These are phyloP conservation scores for Corynorhinus townsendii DNA, from an alignment of 2,113 vertebrate genomes.

Conservation along the genomic window DNA sequence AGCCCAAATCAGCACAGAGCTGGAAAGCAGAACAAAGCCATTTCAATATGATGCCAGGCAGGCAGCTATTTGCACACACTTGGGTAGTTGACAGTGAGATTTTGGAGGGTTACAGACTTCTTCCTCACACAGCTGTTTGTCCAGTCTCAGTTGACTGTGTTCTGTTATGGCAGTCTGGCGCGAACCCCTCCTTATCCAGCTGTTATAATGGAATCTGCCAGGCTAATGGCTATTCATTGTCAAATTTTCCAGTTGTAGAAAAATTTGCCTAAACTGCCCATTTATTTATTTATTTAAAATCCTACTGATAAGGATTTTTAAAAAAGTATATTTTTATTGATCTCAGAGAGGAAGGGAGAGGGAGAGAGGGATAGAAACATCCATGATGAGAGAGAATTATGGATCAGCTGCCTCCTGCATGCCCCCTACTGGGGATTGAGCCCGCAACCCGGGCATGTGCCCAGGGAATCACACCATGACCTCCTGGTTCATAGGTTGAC, in stretches of 20 bases:
- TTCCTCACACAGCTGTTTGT: neutral
- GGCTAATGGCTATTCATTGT: neutral
- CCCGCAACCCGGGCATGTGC: no score
- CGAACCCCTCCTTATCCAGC: neutral
- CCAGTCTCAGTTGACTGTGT: neutral
- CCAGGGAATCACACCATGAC: no score
- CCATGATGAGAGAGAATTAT: no score
- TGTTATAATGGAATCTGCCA: neutral
- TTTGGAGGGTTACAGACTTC: neutral
- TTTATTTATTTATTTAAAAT: neutral
- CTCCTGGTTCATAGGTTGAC: no score
- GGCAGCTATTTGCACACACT: neutral
- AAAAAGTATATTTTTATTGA: no score
- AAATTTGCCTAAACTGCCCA: neutral
- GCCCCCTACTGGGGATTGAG: no score
- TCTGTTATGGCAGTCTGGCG: neutral
- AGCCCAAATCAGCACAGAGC: neutral
- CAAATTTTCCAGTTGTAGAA: neutral
- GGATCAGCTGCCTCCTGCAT: no score
- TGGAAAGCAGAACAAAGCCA: conserved; percentile 30
- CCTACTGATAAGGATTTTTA: neutral
- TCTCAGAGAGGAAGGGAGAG: no score
- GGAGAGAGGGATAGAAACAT: no score
- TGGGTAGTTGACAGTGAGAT: neutral
- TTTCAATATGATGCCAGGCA: neutral